phyloP scores from a whole-genome alignment of 2,888 invertebrate genomes.

The Apamea epomidion region DNA sequence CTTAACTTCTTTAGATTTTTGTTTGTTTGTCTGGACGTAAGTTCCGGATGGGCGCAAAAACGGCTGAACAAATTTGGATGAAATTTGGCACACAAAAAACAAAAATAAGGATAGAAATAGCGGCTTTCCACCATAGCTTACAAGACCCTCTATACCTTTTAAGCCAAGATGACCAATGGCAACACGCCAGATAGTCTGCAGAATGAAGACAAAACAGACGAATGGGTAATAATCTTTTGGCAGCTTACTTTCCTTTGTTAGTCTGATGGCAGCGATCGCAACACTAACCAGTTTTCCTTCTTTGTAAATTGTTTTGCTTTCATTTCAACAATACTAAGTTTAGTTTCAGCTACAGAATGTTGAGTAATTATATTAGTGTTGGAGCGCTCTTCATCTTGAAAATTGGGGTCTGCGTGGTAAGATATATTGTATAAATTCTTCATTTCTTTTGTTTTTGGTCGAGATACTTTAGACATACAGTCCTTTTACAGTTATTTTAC shows the following conservation, averaged over 20 bases:
- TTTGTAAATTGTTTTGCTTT: constrained; percentile 33
- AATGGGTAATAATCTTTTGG: constrained; percentile 37
- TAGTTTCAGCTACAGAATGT: constrained; percentile 15
- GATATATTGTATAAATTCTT: not conserved
- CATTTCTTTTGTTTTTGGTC: not conserved
- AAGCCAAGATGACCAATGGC: constrained; percentile 26
- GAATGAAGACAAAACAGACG: constrained; percentile 14
- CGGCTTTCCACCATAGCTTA: not conserved
- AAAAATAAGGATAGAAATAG: not conserved
- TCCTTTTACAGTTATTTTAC: not conserved
- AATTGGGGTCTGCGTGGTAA: constrained; percentile 5
- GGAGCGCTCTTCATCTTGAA: constrained; percentile 27
- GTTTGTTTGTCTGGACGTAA: no score
- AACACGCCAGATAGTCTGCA: constrained; percentile 28
- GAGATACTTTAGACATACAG: not conserved
- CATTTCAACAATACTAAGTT: constrained; percentile 18
- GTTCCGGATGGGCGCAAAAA: no score
- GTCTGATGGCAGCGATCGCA: constrained; percentile 12
- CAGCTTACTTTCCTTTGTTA: constrained; percentile 29
- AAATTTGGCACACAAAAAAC: not conserved
- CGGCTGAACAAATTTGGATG: not conserved
- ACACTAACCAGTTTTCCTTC: constrained; percentile 3
- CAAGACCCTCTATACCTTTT: not conserved
- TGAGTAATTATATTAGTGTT: constrained; percentile 33
- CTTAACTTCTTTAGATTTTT: no score